These are phyloP conservation scores for Loris lydekkerianus DNA, from an alignment of 2,797 vertebrate genomes.

Conservation along the genomic window DNA sequence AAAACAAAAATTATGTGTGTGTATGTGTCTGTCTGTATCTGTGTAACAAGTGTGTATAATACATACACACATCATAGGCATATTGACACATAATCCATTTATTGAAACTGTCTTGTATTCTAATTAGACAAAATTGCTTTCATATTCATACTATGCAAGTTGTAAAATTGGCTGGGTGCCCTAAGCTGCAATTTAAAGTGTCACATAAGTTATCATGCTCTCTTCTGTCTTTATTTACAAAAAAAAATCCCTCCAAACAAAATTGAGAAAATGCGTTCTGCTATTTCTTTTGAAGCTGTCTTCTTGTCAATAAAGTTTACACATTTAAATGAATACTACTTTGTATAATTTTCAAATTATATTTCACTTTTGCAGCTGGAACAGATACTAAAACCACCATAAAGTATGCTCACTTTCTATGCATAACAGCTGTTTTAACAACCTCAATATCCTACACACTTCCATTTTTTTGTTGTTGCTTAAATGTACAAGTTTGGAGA, in stretches of 20 bases:
- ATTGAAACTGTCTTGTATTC: slow-evolving; percentile 27
- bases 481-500: slow-evolving; percentile 50
- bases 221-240: slow-evolving; percentile 72
- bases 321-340: slow-evolving; percentile 75
- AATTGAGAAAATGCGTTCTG: slow-evolving; percentile 62
- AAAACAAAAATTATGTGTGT: neutral
- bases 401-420: slow-evolving; percentile 68
- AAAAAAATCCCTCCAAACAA: slow-evolving; percentile 54
- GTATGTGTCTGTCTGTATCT: neutral
- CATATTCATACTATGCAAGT: slow-evolving; percentile 8
- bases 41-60: neutral
- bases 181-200: slow-evolving; percentile 60
- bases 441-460: slow-evolving; percentile 56
- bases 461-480: slow-evolving; percentile 43
- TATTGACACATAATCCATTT: neutral
- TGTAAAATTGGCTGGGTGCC: slow-evolving; percentile 51
- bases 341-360: slow-evolving; percentile 79
- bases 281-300: slow-evolving; percentile 74
- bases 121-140: slow-evolving; percentile 60
- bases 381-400: slow-evolving; percentile 73
- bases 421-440: slow-evolving; percentile 65
- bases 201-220: slow-evolving; percentile 55
- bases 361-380: slow-evolving; percentile 80
- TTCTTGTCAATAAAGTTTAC: slow-evolving; percentile 78
- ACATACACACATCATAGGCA: neutral